A percentile compares a stretch with the other conserved stretches of the same genome.
Evolutionary conservation across 23 tunicate species (phyloP).

Genomic region (Oikopleura albicans): DNA sequence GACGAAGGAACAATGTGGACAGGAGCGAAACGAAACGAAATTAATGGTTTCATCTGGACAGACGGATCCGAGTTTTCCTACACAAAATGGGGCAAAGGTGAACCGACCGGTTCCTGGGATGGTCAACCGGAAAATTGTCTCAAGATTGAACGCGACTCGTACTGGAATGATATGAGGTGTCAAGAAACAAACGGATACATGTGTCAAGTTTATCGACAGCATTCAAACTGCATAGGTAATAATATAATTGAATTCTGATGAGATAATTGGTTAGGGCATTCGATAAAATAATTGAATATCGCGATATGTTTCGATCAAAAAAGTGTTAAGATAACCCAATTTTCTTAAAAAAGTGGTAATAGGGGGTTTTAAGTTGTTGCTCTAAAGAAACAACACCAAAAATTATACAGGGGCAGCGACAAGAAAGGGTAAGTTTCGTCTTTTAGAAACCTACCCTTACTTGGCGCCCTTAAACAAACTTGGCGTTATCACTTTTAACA

Average conservation of each 20-base stretch:
- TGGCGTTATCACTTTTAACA: too few species aligned
- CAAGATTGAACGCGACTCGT: background rate
- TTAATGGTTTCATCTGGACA: background rate
- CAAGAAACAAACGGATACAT: background rate
- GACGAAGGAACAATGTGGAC: background rate
- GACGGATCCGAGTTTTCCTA: background rate
- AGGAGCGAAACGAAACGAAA: background rate
- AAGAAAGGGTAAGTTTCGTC: too few species aligned
- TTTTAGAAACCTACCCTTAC: too few species aligned
- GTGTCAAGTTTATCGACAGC: background rate
- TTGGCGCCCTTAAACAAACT: too few species aligned
- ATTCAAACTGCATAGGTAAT: background rate
- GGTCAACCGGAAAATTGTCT: background rate
- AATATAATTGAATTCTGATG: background rate
- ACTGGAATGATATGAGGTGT: background rate
- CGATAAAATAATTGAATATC: too few species aligned
- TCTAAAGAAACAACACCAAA: too few species aligned
- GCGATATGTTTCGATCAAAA: too few species aligned
- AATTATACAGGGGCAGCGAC: too few species aligned
- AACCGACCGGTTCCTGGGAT: background rate
- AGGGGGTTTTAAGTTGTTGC: too few species aligned
- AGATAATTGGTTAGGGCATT: background rate
- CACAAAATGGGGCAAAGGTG: background rate
- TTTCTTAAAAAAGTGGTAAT: too few species aligned
- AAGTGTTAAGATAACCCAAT: too few species aligned